phyloP scores from a whole-genome alignment of 92 coral and sea anemone species.

The Zoanthus gigantus region DNA sequence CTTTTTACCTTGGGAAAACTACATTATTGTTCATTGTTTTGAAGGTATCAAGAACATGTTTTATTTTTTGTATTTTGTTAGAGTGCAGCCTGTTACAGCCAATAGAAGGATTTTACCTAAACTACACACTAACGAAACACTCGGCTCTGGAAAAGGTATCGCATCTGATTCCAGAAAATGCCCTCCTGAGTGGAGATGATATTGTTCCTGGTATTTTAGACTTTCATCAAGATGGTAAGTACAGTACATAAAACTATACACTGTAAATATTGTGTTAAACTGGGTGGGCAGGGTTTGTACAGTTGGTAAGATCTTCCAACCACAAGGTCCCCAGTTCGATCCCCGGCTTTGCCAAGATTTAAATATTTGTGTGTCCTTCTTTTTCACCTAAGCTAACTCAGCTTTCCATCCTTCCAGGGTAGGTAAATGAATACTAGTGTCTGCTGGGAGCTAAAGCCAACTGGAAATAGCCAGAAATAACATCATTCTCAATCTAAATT shows the following conservation, averaged over 20 bases:
- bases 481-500: too few species aligned
- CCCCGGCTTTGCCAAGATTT: too few species aligned
- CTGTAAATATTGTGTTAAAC: not conserved
- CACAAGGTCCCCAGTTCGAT: too few species aligned
- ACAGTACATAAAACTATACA: not conserved
- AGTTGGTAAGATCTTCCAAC: too few species aligned
- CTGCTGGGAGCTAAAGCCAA: too few species aligned
- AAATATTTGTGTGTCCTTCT: too few species aligned
- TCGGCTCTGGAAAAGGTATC: constrained; percentile 81
- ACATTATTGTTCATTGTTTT: not conserved
- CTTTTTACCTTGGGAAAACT: not conserved
- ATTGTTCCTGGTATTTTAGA: constrained; percentile 95
- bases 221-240: constrained; percentile 80
- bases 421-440: too few species aligned
- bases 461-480: too few species aligned
- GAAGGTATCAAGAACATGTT: too few species aligned
- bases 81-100: constrained; percentile 58
- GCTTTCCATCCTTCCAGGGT: too few species aligned
- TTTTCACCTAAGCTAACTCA: too few species aligned
- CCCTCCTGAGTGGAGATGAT: constrained; percentile 92
- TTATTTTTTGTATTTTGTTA: not conserved
- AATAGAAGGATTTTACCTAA: constrained; percentile 76
- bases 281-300: not conserved
- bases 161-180: constrained; percentile 96
- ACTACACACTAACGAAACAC: constrained; percentile 86